Conservation (phyloP, 2,113 vertebrate genomes). For the Phylloscopus trochiloides region DNA sequence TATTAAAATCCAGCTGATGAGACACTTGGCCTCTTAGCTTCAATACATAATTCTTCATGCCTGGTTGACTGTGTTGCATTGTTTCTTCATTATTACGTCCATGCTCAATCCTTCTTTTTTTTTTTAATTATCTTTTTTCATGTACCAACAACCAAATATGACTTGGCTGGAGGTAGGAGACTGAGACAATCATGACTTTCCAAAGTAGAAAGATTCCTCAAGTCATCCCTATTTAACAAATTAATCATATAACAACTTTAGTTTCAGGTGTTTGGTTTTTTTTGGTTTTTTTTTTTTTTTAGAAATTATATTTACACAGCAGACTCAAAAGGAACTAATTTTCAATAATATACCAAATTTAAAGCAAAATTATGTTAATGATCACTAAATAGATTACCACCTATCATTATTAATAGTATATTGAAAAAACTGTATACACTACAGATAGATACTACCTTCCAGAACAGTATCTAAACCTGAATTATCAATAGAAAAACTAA, state of each 20-base stretch:
- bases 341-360: neutral
- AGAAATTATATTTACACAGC: neutral
- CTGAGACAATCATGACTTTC: neutral
- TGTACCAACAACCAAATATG: neutral
- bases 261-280: neutral
- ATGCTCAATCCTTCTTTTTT: neutral
- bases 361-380: neutral
- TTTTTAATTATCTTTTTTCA: neutral
- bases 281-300: neutral
- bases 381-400: neutral
- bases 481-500: neutral
- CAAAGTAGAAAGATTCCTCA: neutral
- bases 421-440: neutral
- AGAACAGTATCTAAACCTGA: neutral
- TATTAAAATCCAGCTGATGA: constrained; percentile 54
- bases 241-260: neutral
- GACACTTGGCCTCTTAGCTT: constrained; percentile 41
- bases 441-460: neutral
- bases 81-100: constrained; percentile 14
- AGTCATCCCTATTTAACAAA: neutral
- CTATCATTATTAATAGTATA: neutral
- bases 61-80: neutral
- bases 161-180: neutral
- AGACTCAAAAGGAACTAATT: neutral
- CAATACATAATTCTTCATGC: constrained; percentile 37